Evolutionary conservation across 2,888 invertebrate species (phyloP).

Genomic region (Aquatica leii): DNA sequence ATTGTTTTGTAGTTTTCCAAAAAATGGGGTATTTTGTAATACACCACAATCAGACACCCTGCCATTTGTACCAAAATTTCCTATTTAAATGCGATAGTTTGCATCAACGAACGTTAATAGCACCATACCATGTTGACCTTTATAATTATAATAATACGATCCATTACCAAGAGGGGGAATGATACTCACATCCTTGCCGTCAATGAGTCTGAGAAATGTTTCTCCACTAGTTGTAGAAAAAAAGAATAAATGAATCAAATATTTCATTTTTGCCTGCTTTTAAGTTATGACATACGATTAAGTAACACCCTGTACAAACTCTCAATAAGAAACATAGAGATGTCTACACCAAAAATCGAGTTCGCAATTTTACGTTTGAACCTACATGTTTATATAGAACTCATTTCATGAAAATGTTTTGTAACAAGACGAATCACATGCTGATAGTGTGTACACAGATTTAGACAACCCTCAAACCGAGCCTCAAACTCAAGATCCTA

Average conservation of each 20-base stretch:
- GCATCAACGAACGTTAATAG: constrained; percentile 36
- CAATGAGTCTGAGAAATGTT: constrained; percentile 34
- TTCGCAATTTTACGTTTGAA: background rate
- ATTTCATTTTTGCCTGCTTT: background rate
- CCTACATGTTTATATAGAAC: background rate
- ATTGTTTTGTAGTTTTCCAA: constrained; percentile 15
- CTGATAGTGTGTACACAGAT: background rate
- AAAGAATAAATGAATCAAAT: background rate
- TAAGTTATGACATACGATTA: background rate
- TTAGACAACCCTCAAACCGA: background rate
- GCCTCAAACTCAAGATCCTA: background rate
- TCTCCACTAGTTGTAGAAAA: constrained; percentile 40
- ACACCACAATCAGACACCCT: constrained; percentile 33
- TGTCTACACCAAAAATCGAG: background rate
- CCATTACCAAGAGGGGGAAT: constrained; percentile 40
- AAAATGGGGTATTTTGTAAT: constrained; percentile 29
- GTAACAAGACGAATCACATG: background rate
- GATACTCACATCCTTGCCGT: constrained; percentile 46
- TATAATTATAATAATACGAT: constrained; percentile 47
- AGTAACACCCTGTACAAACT: background rate
- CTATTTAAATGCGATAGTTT: constrained; percentile 39
- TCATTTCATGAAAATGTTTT: background rate
- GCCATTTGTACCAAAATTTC: constrained; percentile 34
- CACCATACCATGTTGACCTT: constrained; percentile 37
- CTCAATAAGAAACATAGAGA: background rate